Evolutionary conservation across 2,888 invertebrate species (phyloP).

Genomic region (Tachystola acroxantha): DNA sequence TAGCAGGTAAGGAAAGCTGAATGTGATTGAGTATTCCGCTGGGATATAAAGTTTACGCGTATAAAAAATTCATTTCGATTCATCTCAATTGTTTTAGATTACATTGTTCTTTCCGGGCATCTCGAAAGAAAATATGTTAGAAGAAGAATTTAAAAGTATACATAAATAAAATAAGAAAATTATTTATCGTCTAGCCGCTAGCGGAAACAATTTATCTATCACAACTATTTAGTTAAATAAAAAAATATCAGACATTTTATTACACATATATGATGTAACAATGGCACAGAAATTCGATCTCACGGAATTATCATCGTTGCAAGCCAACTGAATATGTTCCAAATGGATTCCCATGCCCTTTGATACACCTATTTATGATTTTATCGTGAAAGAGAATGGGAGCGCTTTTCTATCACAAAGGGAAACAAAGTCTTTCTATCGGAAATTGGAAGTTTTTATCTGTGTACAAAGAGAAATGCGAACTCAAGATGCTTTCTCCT

Average conservation of each 20-base stretch:
- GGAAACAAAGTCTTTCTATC: neutral
- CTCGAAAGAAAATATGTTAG: too few relatives aligned
- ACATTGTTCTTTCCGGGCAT: neutral
- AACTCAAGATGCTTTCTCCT: neutral
- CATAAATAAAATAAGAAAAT: too few relatives aligned
- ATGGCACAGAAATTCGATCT: too few relatives aligned
- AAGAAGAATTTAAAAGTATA: too few relatives aligned
- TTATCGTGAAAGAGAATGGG: neutral
- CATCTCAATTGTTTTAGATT: neutral
- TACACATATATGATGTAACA: too few relatives aligned
- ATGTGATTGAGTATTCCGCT: slow-evolving; percentile 1
- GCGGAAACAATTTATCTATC: too few relatives aligned
- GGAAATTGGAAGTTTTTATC: neutral
- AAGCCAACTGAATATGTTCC: slow-evolving; percentile 24
- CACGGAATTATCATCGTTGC: slow-evolving; percentile 38
- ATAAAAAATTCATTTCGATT: neutral
- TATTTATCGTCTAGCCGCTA: too few relatives aligned
- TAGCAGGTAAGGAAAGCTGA: neutral
- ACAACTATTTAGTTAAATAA: too few relatives aligned
- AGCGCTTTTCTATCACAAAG: too few relatives aligned
- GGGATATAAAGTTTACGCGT: neutral
- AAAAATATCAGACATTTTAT: too few relatives aligned
- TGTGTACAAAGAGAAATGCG: neutral
- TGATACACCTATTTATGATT: slow-evolving; percentile 29
- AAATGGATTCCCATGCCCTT: slow-evolving; percentile 30